Evolutionary conservation across 2,888 invertebrate genomes (phyloP).

Genomic region (Heterodera filipjevi): DNA sequence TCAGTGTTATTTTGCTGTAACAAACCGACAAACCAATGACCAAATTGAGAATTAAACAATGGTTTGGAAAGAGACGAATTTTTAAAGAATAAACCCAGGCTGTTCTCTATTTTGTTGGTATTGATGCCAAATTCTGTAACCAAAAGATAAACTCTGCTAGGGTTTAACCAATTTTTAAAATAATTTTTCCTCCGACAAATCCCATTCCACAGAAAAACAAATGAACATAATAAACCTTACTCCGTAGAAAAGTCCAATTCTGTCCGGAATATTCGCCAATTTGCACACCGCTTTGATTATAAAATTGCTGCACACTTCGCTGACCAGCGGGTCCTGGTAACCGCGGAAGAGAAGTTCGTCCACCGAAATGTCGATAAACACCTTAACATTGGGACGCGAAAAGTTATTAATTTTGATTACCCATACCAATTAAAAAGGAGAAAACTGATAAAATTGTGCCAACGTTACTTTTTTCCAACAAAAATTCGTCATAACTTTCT

Average conservation of each 20-base stretch:
- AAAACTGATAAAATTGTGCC: no score
- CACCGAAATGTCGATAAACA: slow-evolving; percentile 49
- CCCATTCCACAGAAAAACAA: no score
- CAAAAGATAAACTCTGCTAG: no score
- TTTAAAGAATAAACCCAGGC: no score
- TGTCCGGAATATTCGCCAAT: slow-evolving; percentile 45
- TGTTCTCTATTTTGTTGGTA: no score
- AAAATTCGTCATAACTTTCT: no score
- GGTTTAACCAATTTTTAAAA: not conserved
- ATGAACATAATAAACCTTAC: slow-evolving; percentile 29
- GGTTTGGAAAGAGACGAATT: not conserved
- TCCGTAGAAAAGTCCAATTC: slow-evolving; percentile 60
- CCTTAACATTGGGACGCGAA: not conserved
- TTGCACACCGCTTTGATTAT: slow-evolving; percentile 32
- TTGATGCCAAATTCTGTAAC: not conserved
- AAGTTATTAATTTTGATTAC: no score
- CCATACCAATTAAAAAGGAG: no score
- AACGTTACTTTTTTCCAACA: no score
- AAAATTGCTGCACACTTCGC: slow-evolving; percentile 45
- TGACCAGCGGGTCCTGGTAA: slow-evolving; percentile 55
- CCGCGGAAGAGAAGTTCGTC: slow-evolving; percentile 60
- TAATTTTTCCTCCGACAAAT: no score
- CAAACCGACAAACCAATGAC: not conserved
- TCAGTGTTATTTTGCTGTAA: slow-evolving; percentile 60
- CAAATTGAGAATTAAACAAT: not conserved